Conservation (phyloP, 2,797 vertebrate species). For the Tamandua tetradactyla region DNA sequence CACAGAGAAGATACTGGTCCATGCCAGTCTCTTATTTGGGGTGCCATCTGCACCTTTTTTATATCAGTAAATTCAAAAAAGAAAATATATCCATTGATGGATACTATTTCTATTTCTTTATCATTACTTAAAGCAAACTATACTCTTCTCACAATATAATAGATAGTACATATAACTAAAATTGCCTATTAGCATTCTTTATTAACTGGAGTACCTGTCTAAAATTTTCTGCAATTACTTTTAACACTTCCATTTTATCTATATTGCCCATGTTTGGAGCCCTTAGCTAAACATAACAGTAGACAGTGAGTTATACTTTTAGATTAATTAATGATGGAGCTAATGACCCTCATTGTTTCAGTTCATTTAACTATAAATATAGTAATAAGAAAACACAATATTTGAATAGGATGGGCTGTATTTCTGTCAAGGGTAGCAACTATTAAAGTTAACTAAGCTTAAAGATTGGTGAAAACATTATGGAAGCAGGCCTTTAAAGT, state of each 20-base stretch:
- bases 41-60: conserved; percentile 86
- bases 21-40: conserved; percentile 87
- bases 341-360: conserved; percentile 10
- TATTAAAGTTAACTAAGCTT: conserved; percentile 33
- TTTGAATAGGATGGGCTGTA: not conserved
- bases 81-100: conserved; percentile 81
- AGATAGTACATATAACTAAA: conserved; percentile 62
- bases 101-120: conserved; percentile 82
- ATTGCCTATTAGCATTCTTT: conserved; percentile 11
- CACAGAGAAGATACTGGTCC: conserved; percentile 87
- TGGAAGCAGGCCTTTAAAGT: not conserved
- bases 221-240: not conserved
- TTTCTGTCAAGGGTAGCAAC: conserved; percentile 8
- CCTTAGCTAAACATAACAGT: not conserved
- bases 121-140: conserved; percentile 78
- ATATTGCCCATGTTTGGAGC: not conserved
- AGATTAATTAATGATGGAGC: not conserved
- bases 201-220: conserved; percentile 32
- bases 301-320: conserved; percentile 16
- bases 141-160: conserved; percentile 72
- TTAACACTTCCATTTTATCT: conserved; percentile 50
- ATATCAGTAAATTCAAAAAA: conserved; percentile 83
- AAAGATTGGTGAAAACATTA: not conserved
- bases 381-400: not conserved
- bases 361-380: not conserved